Conservation (phyloP, 2,797 vertebrate genomes). For the Chelidonichthys spinosus region DNA sequence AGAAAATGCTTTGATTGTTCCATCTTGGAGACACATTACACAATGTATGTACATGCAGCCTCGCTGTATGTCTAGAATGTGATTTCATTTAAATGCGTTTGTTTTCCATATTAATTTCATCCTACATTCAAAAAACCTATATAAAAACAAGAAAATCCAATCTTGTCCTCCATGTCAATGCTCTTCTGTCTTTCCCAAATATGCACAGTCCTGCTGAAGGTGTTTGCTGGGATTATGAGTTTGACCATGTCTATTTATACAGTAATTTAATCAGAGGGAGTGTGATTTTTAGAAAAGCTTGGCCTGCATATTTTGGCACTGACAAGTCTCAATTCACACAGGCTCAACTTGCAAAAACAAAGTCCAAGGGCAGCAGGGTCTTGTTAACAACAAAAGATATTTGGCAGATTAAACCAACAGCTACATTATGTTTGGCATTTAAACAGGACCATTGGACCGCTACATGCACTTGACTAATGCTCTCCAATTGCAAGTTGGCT, state of each 20-base stretch:
- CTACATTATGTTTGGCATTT: not conserved
- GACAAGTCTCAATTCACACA: conserved; percentile 33
- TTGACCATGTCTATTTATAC: conserved; percentile 57
- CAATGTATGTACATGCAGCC: not conserved
- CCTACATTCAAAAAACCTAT: not conserved
- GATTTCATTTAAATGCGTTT: conserved; percentile 4
- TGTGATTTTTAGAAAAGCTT: conserved; percentile 35
- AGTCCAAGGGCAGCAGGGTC: not conserved
- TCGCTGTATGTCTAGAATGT: not conserved
- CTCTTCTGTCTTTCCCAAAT: conserved; percentile 3
- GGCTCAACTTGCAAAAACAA: conserved; percentile 26
- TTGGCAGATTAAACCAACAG: not conserved
- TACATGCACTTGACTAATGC: not conserved
- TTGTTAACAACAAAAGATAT: not conserved
- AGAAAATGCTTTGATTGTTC: not conserved
- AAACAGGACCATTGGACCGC: not conserved
- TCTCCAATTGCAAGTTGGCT: not conserved
- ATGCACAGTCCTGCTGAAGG: conserved; percentile 1
- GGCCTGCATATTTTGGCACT: conserved; percentile 51
- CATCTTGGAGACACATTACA: not conserved
- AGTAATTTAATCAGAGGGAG: conserved; percentile 51
- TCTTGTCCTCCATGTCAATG: not conserved
- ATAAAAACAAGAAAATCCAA: not conserved
- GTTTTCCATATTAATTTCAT: not conserved
- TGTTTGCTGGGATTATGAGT: conserved; percentile 36